Percentiles rank a stretch among this genome's conserved stretches.
Evolutionary conservation across 2,888 invertebrate genomes (phyloP).

Genomic region (Dasypogon diadema): DNA sequence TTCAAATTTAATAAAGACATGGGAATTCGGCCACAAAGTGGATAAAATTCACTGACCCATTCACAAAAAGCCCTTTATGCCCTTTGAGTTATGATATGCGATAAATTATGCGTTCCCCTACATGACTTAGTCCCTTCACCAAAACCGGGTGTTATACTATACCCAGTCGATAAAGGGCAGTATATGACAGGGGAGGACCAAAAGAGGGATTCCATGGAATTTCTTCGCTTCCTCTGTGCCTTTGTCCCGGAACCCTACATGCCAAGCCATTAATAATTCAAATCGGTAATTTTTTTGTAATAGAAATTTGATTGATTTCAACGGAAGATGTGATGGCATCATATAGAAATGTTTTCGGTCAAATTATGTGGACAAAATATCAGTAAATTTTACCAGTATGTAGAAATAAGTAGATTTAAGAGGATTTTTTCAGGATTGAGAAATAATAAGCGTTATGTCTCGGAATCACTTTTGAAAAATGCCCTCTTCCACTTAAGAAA

Average conservation of each 20-base stretch:
- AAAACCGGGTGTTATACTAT: background rate
- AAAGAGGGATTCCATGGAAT: background rate
- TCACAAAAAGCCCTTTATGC: slow-evolving; percentile 55
- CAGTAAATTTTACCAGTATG: slow-evolving; percentile 10
- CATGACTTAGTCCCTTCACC: slow-evolving; percentile 50
- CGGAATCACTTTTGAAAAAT: too few species aligned
- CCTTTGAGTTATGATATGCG: slow-evolving; percentile 56
- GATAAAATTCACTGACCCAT: slow-evolving; percentile 60
- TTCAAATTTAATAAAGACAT: slow-evolving; percentile 60
- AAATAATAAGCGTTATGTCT: too few species aligned
- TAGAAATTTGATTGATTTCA: slow-evolving; percentile 29
- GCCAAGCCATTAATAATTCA: slow-evolving; percentile 38
- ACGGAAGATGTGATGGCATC: background rate
- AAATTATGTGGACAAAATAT: slow-evolving; percentile 18
- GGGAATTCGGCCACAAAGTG: slow-evolving; percentile 58
- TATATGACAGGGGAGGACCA: slow-evolving; percentile 1
- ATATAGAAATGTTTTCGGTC: slow-evolving; percentile 1
- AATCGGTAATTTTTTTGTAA: slow-evolving; percentile 35
- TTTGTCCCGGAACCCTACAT: slow-evolving; percentile 12
- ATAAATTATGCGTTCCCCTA: slow-evolving; percentile 55
- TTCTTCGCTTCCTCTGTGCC: slow-evolving; percentile 6
- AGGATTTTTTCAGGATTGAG: too few species aligned
- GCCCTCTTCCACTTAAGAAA: too few species aligned
- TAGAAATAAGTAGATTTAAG: too few species aligned
- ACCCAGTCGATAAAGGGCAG: slow-evolving; percentile 30